Evolutionary conservation across 2,888 invertebrate species (phyloP).

Genomic region (Scaptomyza polygonia): DNA sequence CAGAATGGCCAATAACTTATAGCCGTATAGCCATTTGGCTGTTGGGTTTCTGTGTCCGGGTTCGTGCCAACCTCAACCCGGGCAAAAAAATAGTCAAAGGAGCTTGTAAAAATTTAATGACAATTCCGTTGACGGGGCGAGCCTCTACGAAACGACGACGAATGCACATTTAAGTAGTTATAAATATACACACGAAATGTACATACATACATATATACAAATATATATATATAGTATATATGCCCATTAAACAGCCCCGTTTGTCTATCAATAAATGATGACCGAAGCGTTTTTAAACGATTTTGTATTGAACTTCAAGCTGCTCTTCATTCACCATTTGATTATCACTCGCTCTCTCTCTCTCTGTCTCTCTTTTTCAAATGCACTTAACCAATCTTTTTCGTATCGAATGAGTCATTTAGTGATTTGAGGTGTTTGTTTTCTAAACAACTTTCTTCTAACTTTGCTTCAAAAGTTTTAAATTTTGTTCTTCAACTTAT

Average conservation of each 20-base stretch:
- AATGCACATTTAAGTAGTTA: constrained; percentile 28
- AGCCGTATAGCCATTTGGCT: constrained; percentile 13
- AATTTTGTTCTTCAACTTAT: no score
- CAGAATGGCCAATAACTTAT: constrained; percentile 71
- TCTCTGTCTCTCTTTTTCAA: background rate
- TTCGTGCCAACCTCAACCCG: constrained; percentile 6
- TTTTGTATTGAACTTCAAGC: constrained; percentile 35
- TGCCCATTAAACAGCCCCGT: no score
- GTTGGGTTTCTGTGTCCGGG: no score
- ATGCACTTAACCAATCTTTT: background rate
- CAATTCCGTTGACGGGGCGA: constrained; percentile 14
- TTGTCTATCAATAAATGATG: constrained; percentile 66
- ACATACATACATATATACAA: constrained; percentile 4
- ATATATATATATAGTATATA: no score
- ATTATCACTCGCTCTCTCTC: background rate
- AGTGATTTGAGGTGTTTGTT: no score
- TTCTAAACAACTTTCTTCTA: no score
- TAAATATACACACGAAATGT: constrained; percentile 4
- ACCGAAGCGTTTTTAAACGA: constrained; percentile 39
- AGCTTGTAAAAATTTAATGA: constrained; percentile 72
- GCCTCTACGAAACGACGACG: background rate
- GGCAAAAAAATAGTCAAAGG: constrained; percentile 45
- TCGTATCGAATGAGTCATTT: constrained; percentile 21
- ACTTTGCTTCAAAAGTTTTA: no score
- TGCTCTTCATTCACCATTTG: background rate